These are phyloP conservation scores for Lophius piscatorius DNA, from an alignment of 2,113 vertebrate genomes.

Conservation along the genomic window DNA sequence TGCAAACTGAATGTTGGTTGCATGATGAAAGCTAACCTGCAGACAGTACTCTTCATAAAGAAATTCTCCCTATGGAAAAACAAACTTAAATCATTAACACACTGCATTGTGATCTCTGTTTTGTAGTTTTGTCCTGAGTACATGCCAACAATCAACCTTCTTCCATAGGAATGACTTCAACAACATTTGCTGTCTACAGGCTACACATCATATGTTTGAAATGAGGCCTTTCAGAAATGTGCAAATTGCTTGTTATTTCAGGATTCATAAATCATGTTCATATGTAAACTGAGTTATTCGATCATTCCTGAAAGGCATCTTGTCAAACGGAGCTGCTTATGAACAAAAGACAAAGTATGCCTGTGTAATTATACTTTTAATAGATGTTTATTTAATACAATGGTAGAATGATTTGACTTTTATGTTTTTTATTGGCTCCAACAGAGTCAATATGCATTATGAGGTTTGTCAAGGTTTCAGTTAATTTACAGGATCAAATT, in stretches of 20 bases:
- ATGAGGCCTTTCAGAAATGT: slow-evolving; percentile 78
- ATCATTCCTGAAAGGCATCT: slow-evolving; percentile 77
- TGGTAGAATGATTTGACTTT: slow-evolving; percentile 6
- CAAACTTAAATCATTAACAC: slow-evolving; percentile 26
- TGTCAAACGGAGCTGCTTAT: slow-evolving; percentile 74
- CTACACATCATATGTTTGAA: slow-evolving; percentile 81
- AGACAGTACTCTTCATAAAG: slow-evolving; percentile 76
- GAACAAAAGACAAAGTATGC: slow-evolving; percentile 60
- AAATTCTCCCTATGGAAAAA: slow-evolving; percentile 58
- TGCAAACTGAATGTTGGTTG: slow-evolving; percentile 81
- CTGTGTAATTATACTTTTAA: slow-evolving; percentile 68
- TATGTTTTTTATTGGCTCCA: no score
- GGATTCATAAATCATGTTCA: slow-evolving; percentile 14
- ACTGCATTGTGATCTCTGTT: slow-evolving; percentile 55
- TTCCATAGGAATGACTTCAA: slow-evolving; percentile 58
- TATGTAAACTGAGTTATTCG: slow-evolving; percentile 20
- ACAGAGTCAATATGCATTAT: no score
- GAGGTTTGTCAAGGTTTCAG: slow-evolving; percentile 30
- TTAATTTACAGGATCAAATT: slow-evolving; percentile 32
- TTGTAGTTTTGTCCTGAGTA: slow-evolving; percentile 28
- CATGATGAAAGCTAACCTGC: slow-evolving; percentile 82
- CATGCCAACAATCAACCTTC: slow-evolving; percentile 44
- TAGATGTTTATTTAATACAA: slow-evolving; percentile 36
- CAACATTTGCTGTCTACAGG: slow-evolving; percentile 79
- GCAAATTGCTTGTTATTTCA: slow-evolving; percentile 36